Evolutionary conservation across 2,888 invertebrate genomes (phyloP), one percentile per base, ranked within the genome.

Genomic region (Chrysolina haemoptera): DNA sequence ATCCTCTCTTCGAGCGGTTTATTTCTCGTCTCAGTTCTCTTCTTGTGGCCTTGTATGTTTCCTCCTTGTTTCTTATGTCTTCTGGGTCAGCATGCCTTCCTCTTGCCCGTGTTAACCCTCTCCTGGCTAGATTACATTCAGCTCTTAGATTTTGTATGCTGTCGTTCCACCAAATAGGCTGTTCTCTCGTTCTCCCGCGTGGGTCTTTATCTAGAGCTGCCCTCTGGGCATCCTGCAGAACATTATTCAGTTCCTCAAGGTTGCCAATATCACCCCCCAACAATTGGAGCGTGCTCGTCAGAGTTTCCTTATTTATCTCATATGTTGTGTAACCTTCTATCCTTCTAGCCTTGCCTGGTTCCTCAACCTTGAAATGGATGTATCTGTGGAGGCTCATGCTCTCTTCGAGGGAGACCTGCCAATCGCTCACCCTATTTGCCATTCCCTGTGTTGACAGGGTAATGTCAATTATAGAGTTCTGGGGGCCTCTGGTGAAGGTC

Each of bases 281-380:
- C 43, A 43, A 5, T 43, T 43, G 43, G 73, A 76, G 20, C 20
- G 9, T 20, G 20, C 10, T 20, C 1, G 22, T 14, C 1, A 20
- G 12, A 0, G 11, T 16, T 11, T 35, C 27, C n/a, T 27, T 16
- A 10, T 27, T 8, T 22, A 27, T 35, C 14, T 62, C 8, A 9
- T 6, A 1, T 1, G 9, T 43, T 12, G 1, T 12, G 43, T 4
- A 43, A 62, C 78, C 71, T 75, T 73, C 73, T 43, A 5, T 59
- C 59, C 8, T 59, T 27, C 12, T 2, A 20, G 14, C 27, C 10
- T 12, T 20, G 20, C 8, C 14, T 59, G 22, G 4, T 20, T 20
- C 14, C 11, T 43, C 12, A 1, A 59, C 18, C 6, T 9, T 12
- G 18, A 10, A 59, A 3, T 20, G 1, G 0, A 59, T 59, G 14